Conservation (phyloP, 2,113 vertebrate species). For the Aspidoscelis tigris region DNA sequence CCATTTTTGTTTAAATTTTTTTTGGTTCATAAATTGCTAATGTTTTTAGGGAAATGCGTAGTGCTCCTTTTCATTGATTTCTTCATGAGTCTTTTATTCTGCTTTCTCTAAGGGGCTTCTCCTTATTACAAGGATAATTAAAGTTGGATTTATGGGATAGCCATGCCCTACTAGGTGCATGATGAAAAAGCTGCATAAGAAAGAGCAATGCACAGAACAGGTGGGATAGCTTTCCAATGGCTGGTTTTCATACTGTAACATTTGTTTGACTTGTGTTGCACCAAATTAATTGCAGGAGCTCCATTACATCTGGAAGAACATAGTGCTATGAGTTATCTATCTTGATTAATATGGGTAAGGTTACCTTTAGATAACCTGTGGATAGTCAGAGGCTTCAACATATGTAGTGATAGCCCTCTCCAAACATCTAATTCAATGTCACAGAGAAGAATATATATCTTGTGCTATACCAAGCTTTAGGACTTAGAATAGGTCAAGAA, state of each 20-base stretch:
- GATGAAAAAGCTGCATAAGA: background rate
- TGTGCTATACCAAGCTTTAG: too few species aligned
- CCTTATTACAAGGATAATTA: background rate
- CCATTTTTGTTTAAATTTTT: background rate
- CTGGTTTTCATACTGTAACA: constrained; percentile 3
- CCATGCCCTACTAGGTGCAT: background rate
- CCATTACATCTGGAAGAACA: constrained; percentile 5
- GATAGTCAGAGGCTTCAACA: background rate
- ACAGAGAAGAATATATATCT: too few species aligned
- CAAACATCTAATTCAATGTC: too few species aligned
- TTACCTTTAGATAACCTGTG: background rate
- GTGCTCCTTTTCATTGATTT: background rate
- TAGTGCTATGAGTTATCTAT: background rate
- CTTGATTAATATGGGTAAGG: background rate
- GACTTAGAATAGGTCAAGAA: too few species aligned
- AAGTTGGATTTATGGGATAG: background rate
- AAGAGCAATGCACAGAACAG: background rate
- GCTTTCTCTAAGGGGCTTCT: background rate
- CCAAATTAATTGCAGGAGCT: constrained; percentile 16
- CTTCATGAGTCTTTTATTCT: background rate
- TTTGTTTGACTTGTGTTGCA: background rate
- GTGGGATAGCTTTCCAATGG: background rate
- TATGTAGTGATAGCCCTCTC: too few species aligned
- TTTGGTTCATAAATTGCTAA: background rate
- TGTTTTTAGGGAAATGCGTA: background rate